Conservation (phyloP, 2,113 vertebrate genomes). For the Lamprotornis superbus region DNA sequence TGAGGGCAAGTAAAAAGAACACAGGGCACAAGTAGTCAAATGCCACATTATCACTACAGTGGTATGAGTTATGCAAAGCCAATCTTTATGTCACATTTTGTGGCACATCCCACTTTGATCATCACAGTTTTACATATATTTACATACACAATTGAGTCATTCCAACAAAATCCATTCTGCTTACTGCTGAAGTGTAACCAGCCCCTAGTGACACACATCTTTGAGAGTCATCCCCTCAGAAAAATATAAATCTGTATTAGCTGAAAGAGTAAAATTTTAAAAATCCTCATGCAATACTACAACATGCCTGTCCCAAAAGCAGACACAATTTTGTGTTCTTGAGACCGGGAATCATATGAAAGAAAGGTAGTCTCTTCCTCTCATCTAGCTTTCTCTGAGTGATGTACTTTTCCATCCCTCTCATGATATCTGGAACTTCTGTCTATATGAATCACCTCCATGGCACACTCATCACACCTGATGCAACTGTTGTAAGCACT, state of each 20-base stretch:
- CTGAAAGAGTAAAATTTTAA: neutral
- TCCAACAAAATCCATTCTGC: neutral
- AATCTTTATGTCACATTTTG: neutral
- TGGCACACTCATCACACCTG: neutral
- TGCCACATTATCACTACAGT: accelerated
- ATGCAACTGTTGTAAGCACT: accelerated
- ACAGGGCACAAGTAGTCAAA: neutral
- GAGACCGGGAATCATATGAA: accelerated
- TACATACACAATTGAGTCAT: neutral
- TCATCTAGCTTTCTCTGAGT: accelerated
- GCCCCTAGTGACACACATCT: neutral
- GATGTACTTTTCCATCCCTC: neutral
- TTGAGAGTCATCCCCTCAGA: neutral
- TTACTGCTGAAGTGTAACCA: neutral
- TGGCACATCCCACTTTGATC: neutral
- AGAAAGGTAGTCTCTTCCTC: neutral
- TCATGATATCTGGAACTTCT: neutral
- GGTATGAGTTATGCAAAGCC: neutral
- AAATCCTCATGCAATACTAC: neutral
- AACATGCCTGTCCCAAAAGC: neutral
- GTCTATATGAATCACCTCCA: accelerated
- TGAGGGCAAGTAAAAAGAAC: neutral
- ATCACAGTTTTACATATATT: neutral
- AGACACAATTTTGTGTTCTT: neutral
- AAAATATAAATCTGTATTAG: neutral